These are phyloP conservation scores for Platycheirus rosarum DNA, from an alignment of 2,888 invertebrate genomes.

Conservation along the genomic window DNA sequence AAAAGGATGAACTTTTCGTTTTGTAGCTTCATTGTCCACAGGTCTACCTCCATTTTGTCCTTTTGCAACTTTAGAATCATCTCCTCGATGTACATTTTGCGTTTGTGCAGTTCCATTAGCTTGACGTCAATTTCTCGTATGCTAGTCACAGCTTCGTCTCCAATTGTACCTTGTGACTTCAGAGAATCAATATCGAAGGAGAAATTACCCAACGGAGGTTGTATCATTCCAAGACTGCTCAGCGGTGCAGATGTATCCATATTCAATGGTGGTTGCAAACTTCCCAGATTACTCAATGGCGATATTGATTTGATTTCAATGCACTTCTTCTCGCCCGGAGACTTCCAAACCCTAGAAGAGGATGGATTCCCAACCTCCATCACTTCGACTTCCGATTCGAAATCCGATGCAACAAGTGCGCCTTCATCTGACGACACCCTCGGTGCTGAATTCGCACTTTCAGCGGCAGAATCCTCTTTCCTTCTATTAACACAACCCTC, in stretches of 20 bases:
- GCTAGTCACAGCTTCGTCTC: slow-evolving; percentile 76
- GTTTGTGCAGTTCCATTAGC: slow-evolving; percentile 80
- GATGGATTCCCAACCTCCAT: slow-evolving; percentile 21
- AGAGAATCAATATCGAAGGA: slow-evolving; percentile 74
- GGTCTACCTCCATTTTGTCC: slow-evolving; percentile 80
- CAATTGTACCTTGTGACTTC: slow-evolving; percentile 75
- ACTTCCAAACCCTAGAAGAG: slow-evolving; percentile 72
- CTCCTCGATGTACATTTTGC: slow-evolving; percentile 81
- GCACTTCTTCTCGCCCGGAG: slow-evolving; percentile 76
- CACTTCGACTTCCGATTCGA: slow-evolving; percentile 40
- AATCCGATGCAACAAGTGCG: slow-evolving; percentile 44
- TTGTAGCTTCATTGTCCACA: slow-evolving; percentile 79
- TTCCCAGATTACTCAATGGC: slow-evolving; percentile 25
- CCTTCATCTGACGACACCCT: slow-evolving; percentile 54
- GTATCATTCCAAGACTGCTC: slow-evolving; percentile 42
- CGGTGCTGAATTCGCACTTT: slow-evolving; percentile 68
- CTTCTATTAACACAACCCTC: slow-evolving; percentile 44
- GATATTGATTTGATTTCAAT: slow-evolving; percentile 36
- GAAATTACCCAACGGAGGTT: slow-evolving; percentile 33
- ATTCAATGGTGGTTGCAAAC: slow-evolving; percentile 31
- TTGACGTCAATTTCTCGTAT: slow-evolving; percentile 80
- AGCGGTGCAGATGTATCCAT: slow-evolving; percentile 23
- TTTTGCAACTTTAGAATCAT: slow-evolving; percentile 81
- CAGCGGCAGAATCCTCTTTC: slow-evolving; percentile 15
- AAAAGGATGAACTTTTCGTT: slow-evolving; percentile 80